A percentile compares a stretch with the other conserved stretches of the same genome.
Conservation (phyloP, 1,140 invertebrate species). For the Orius insidiosus region DNA sequence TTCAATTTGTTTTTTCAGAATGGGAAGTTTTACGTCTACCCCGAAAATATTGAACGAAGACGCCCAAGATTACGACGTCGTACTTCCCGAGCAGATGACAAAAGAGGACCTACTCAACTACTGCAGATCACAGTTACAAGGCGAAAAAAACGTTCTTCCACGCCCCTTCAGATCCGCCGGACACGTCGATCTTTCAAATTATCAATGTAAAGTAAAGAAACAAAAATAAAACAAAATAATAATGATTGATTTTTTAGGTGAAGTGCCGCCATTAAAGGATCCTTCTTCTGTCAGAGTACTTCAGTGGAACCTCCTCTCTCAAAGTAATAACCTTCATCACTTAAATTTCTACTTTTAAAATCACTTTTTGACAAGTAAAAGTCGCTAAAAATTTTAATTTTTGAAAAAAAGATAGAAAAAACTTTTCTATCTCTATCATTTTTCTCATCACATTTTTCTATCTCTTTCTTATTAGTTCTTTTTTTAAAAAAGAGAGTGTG, state of each 20-base stretch:
- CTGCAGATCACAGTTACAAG: conserved; percentile 29
- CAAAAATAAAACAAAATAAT: not conserved
- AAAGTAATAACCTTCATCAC: conserved; percentile 44
- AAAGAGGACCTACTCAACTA: conserved; percentile 32
- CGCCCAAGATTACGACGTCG: conserved; percentile 39
- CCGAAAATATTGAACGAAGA: conserved; percentile 48
- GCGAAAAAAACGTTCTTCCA: conserved; percentile 28
- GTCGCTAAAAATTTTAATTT: too few relatives aligned
- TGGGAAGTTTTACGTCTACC: conserved; percentile 53
- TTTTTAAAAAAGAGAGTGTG: not conserved
- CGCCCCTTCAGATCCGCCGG: conserved; percentile 24
- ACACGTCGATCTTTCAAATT: too few relatives aligned
- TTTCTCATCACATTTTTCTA: too few relatives aligned
- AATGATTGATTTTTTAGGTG: not conserved
- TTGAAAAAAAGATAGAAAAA: too few relatives aligned
- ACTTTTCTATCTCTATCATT: too few relatives aligned
- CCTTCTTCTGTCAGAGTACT: conserved; percentile 34
- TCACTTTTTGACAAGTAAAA: too few relatives aligned
- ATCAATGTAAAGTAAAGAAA: too few relatives aligned
- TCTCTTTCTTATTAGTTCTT: too few relatives aligned
- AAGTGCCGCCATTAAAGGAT: conserved; percentile 1
- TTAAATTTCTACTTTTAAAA: too few relatives aligned
- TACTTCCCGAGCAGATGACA: conserved; percentile 30
- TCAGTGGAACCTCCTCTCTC: conserved; percentile 61
- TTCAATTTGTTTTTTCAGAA: conserved; percentile 32